phyloP scores from a whole-genome alignment of 2,888 invertebrate species.

The Tenthredo mesomela region DNA sequence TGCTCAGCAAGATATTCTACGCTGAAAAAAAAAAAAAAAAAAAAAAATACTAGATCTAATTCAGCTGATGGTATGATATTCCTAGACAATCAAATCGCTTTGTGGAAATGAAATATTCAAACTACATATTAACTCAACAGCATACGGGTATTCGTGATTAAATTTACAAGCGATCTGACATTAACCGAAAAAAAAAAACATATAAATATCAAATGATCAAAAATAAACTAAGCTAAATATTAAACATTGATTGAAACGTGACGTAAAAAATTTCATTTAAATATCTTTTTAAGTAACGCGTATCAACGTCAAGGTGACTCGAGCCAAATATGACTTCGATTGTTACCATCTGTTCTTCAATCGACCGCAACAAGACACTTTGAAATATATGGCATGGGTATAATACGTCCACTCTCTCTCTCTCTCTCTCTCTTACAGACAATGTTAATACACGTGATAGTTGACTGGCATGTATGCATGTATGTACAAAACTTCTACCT shows the following conservation, averaged over 20 bases:
- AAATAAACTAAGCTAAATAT: neutral
- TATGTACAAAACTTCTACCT: constrained; percentile 6
- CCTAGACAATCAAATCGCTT: neutral
- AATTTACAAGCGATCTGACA: constrained; percentile 1
- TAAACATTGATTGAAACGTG: constrained; percentile 33
- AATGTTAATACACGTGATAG: constrained; percentile 22
- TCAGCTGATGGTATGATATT: neutral
- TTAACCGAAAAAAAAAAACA: neutral
- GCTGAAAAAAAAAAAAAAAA: neutral
- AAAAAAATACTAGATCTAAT: neutral
- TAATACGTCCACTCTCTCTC: neutral
- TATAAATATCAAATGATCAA: neutral
- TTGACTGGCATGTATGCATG: neutral
- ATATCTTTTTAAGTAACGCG: constrained; percentile 14
- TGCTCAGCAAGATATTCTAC: neutral
- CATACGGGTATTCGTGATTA: neutral
- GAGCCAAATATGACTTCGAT: constrained; percentile 35
- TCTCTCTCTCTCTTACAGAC: neutral
- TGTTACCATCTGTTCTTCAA: constrained; percentile 35
- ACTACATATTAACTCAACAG: neutral
- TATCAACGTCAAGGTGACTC: constrained; percentile 45
- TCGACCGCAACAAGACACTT: constrained; percentile 38
- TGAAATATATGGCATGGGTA: constrained; percentile 36
- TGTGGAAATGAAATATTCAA: neutral
- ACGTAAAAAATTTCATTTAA: constrained; percentile 33